These are phyloP conservation scores for Diarsia dahlii DNA, from an alignment of 2,888 invertebrate species.

Conservation along the genomic window DNA sequence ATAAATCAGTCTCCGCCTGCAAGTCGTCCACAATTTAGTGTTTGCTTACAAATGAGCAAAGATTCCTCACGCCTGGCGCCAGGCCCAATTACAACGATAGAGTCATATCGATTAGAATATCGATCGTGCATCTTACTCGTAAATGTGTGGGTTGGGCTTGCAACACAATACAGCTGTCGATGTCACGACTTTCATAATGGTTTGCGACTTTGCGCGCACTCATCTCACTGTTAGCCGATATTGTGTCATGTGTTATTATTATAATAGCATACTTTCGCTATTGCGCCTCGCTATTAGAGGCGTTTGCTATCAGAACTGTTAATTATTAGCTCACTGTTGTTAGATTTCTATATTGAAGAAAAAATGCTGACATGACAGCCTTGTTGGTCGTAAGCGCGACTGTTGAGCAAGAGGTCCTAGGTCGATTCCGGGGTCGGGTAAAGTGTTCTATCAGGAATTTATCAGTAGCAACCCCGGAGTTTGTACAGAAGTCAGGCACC, in stretches of 20 bases:
- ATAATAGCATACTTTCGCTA: slow-evolving; percentile 69
- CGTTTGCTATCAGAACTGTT: slow-evolving; percentile 37
- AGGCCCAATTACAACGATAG: slow-evolving; percentile 41
- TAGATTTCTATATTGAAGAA: slow-evolving; percentile 23
- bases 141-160: slow-evolving; percentile 45
- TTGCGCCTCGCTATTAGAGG: slow-evolving; percentile 48
- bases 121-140: slow-evolving; percentile 46
- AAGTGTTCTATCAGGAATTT: too few species aligned
- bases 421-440: too few species aligned
- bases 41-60: slow-evolving; percentile 33
- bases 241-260: slow-evolving; percentile 68
- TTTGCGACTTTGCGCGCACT: slow-evolving; percentile 61
- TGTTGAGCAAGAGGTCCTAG: too few species aligned
- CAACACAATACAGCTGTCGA: slow-evolving; percentile 62
- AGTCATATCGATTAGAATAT: slow-evolving; percentile 59
- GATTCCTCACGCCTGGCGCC: slow-evolving; percentile 42
- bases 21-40: slow-evolving; percentile 16
- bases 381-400: too few species aligned
- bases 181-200: slow-evolving; percentile 67
- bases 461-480: too few species aligned
- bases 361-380: not conserved
- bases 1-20: slow-evolving; percentile 21
- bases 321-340: slow-evolving; percentile 17
- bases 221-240: slow-evolving; percentile 70
- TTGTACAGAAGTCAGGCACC: too few species aligned